Evolutionary conservation across 2,113 vertebrate genomes (phyloP).

Genomic region (Gymnogyps californianus): DNA sequence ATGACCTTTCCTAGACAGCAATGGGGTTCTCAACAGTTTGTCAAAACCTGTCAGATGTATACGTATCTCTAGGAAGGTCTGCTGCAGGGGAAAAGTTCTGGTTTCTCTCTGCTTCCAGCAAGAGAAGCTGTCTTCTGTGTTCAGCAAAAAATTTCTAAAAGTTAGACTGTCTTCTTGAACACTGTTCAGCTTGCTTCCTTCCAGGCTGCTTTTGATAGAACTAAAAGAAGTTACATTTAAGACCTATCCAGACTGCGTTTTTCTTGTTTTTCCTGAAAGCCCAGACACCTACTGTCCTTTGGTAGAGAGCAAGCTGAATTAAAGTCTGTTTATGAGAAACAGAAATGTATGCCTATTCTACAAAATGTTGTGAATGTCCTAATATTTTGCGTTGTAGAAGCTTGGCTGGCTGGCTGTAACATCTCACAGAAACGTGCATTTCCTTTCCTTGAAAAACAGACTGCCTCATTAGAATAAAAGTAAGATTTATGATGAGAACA

Average conservation of each 20-base stretch:
- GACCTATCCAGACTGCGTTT: slow-evolving; percentile 15
- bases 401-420: not conserved
- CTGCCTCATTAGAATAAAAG: not conserved
- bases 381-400: slow-evolving; percentile 29
- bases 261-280: slow-evolving; percentile 19
- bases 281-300: slow-evolving; percentile 25
- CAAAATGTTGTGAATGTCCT: slow-evolving; percentile 19
- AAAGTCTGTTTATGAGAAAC: slow-evolving; percentile 16
- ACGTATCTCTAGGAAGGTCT: not conserved
- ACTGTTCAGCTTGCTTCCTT: not conserved
- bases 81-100: not conserved
- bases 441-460: not conserved
- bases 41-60: not conserved
- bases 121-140: not conserved
- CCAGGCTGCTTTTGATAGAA: not conserved
- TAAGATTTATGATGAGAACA: not conserved
- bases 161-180: not conserved
- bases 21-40: not conserved
- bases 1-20: not conserved
- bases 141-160: not conserved
- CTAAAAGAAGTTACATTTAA: not conserved
- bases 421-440: not conserved
- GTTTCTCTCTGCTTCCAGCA: not conserved
- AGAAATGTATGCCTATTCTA: slow-evolving; percentile 6
- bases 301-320: not conserved